Evolutionary conservation across 2,113 vertebrate genomes (phyloP).

Genomic region (Salvelinus fontinalis): DNA sequence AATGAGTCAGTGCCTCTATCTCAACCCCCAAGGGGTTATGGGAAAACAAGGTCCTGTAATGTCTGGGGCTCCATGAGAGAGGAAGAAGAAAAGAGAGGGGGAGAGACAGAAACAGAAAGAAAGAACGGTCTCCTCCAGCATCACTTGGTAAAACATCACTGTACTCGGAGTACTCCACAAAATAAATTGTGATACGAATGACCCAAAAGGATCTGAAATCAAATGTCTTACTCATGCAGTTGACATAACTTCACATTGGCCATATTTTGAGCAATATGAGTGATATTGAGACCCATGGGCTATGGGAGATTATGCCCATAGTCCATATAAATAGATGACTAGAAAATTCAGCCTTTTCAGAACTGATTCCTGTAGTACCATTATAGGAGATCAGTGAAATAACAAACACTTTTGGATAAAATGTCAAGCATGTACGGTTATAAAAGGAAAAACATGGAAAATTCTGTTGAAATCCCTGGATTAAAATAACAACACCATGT

Average conservation of each 20-base stretch:
- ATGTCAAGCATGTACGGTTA: too few relatives aligned
- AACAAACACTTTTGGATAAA: too few relatives aligned
- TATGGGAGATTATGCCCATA: neutral
- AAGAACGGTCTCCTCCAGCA: neutral
- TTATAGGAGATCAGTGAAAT: neutral
- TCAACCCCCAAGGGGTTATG: constrained; percentile 76
- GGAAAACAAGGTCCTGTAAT: constrained; percentile 13
- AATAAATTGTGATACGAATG: neutral
- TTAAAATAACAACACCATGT: too few relatives aligned
- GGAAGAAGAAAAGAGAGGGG: too few relatives aligned
- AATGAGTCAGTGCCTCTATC: constrained; percentile 71
- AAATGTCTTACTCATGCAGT: too few relatives aligned
- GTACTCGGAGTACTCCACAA: neutral
- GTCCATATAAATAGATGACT: neutral
- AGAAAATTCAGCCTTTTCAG: neutral
- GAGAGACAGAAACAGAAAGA: neutral
- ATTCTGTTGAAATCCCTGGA: too few relatives aligned
- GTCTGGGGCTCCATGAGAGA: constrained; percentile 79
- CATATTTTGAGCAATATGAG: neutral
- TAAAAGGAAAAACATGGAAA: too few relatives aligned
- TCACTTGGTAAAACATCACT: neutral
- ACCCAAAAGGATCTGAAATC: neutral
- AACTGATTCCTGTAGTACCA: neutral
- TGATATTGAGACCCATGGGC: neutral
- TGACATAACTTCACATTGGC: too few relatives aligned